A percentile compares a stretch with the other conserved stretches of the same genome.
These are phyloP conservation scores for Stictonetta naevosa DNA, from an alignment of 2,113 vertebrate species.

Conservation along the genomic window DNA sequence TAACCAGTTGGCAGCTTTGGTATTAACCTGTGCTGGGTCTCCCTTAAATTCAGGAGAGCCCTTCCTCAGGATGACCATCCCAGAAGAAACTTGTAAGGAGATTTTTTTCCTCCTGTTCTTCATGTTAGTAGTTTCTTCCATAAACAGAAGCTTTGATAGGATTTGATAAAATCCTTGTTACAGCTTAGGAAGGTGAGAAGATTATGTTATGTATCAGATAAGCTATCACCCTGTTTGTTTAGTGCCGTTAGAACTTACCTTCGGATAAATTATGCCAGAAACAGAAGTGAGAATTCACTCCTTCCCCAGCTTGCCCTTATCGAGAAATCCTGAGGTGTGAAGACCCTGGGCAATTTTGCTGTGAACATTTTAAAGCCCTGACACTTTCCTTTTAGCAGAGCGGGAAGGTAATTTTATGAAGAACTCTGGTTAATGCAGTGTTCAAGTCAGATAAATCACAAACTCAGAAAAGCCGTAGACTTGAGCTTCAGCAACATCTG, in stretches of 20 bases:
- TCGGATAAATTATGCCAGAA: background rate
- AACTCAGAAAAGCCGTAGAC: background rate
- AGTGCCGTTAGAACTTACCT: background rate
- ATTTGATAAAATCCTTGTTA: background rate
- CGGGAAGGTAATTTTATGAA: background rate
- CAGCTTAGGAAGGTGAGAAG: background rate
- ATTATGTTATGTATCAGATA: background rate
- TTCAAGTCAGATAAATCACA: background rate
- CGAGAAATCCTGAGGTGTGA: background rate
- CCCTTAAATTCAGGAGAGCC: background rate
- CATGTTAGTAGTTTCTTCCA: background rate
- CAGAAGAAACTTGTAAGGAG: background rate
- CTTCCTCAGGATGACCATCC: background rate
- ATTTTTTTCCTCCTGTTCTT: background rate
- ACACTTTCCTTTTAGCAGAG: background rate
- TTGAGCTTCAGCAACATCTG: background rate
- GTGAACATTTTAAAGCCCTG: background rate
- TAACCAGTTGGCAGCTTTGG: background rate
- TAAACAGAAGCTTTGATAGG: background rate
- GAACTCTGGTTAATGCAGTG: background rate
- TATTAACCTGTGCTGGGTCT: background rate
- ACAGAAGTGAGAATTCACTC: conserved; percentile 28
- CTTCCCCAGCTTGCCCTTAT: background rate
- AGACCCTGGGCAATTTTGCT: background rate
- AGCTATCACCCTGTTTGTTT: background rate